Base-by-base conservation (phyloP, 2,113 vertebrate genomes). In the Sterna hirundo region DNA sequence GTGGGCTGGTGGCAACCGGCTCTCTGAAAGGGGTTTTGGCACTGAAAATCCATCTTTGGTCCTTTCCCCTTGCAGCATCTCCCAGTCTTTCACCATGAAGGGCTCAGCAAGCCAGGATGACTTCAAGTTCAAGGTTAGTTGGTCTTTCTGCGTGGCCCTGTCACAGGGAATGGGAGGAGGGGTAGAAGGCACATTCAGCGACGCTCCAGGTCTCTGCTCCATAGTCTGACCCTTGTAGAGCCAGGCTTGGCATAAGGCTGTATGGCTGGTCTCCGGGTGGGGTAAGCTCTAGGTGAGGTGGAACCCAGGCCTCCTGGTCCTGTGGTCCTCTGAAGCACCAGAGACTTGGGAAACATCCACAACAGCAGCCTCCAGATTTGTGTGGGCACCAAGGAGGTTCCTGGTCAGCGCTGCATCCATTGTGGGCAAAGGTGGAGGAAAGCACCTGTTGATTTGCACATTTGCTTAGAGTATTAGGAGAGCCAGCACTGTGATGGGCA, bases 41-140 rank as follows among this genome's bases (percentile, higher is more conserved):
- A 60, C 13, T 76, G 75, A 79, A 70, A 68, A n/a, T 83, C 44
- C 12, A 9, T 44, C 49, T 89, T 44, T 74, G 11, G 4, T 66
- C 18, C 8, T 75, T 40, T 83, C 72, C 83, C 49, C 61, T 84
- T 86, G 29, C 95, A 99, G 99, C 92, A 97, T 99, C 58, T 98
- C 98, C 51, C 98, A 98, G 88, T 98, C 98, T 21, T 98, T 98
- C 77, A 98, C 98, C 75, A 99, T 99, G 98, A 99, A 99, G 96
- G 98, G 99, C 25, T 99, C 99, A 49, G 99, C 98, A 92, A 99
- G 99, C 97, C 99, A 99, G 42, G 99, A 99, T 78, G 99, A 99
- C 93, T 99, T 99, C 98, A 99, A 99, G 95, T 96, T 98, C 68
- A 99, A 99, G 99, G 99, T 99, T 96, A 97, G 97, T 72, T 81